Conservation (phyloP, 2,888 invertebrate genomes). For the Callimorpha dominula region DNA sequence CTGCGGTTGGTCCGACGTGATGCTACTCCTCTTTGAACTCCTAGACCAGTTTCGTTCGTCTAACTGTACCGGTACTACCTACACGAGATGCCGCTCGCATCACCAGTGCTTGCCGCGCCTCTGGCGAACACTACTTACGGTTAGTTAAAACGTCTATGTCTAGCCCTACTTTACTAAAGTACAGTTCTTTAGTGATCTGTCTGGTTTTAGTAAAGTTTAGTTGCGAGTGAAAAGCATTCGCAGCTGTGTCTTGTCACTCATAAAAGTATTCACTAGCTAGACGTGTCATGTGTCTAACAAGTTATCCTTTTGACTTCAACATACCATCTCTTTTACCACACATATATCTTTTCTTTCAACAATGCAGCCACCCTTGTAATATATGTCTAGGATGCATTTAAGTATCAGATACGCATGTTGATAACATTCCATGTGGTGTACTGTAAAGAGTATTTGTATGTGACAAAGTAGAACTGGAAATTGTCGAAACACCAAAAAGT, state of each 20-base stretch:
- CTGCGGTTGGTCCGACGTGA: not conserved
- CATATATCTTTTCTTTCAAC: no score
- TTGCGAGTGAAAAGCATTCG: not conserved
- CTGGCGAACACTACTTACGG: not conserved
- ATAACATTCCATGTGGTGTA: no score
- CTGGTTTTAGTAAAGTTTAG: not conserved
- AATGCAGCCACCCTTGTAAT: no score
- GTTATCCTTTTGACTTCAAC: no score
- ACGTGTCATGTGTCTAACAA: not conserved
- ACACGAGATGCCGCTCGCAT: not conserved
- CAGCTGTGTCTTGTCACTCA: not conserved
- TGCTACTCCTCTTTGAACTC: not conserved
- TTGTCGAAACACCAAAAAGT: no score
- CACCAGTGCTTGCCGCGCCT: not conserved
- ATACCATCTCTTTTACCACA: no score
- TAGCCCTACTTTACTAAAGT: not conserved
- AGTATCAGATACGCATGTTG: no score
- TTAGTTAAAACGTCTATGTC: not conserved
- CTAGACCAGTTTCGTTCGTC: constrained; percentile 6
- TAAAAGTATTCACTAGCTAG: not conserved
- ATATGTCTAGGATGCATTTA: no score
- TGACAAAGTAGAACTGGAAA: no score
- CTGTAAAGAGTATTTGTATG: no score
- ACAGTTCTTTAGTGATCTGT: not conserved
- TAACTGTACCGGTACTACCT: constrained; percentile 8